Evolutionary conservation across 1,140 invertebrate genomes (phyloP), one percentile per base, ranked within the genome.

Genomic region (Apolygus lucorum): DNA sequence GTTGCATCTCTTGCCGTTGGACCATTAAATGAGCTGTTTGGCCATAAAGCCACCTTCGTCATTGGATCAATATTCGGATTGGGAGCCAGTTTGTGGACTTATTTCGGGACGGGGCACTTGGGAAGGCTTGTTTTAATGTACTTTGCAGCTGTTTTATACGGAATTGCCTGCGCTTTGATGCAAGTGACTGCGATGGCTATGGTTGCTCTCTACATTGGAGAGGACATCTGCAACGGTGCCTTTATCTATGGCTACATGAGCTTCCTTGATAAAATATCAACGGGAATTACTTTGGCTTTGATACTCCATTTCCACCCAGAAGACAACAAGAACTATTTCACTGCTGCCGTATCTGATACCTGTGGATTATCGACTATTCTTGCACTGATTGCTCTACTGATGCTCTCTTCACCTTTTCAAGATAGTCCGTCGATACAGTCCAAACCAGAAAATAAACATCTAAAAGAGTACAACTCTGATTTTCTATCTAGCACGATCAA

Each of bases 191-290:
- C 93, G 78, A 81, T 97, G 24, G 88, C 92, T 4, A 84, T 96
- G 72, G 95, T 91, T 1, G 88, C 93, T 25, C 94, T 97, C 81
- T 82, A 96, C 26, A 96, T 98, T 72, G 93, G 92, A 21, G 82
- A 86, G 28, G 90, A 90, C 77, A 90, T 89, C 0, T 86, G 90
- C 74, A 93, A 86, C 73, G 92, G 93, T 21, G 95, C 95, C 52
- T 96, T 97, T 81, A 90, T 98, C 4, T 98, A 95, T 81, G 95
- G 95, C n/a, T 82, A 91, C 26, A 96, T 98, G 94, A 96, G 93
- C 81, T 96, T 98, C 78, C 84, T 87, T 2, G 95, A 98, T 78
- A 98, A 98, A 83, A 77, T 98, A 1, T 87, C 90, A 1, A 91
- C 94, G 81, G 95, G 95, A 11, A 73, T 92, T 14, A 90, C 88